These are phyloP conservation scores for Microcebus murinus DNA, from an alignment of 2,113 vertebrate genomes.

Conservation along the genomic window DNA sequence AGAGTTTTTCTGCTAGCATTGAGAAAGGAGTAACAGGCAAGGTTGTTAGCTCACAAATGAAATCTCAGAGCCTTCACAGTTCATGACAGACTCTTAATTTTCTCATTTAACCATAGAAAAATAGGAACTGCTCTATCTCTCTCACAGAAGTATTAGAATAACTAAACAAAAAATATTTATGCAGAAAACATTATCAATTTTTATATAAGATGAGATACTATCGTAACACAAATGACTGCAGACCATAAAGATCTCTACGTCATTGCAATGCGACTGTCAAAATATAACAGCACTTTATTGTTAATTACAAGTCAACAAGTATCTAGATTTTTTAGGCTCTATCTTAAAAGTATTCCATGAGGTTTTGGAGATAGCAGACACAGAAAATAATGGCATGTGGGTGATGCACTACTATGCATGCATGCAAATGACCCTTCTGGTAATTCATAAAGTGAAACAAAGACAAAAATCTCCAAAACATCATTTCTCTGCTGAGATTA, in stretches of 20 bases:
- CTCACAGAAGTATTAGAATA: background rate
- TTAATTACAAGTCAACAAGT: background rate
- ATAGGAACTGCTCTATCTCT: background rate
- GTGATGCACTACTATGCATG: background rate
- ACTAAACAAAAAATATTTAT: background rate
- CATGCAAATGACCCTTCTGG: conserved; percentile 1
- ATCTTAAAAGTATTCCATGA: conserved; percentile 18
- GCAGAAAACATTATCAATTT: background rate
- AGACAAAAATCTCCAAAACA: conserved; percentile 44
- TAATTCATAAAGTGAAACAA: conserved; percentile 46
- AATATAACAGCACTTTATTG: background rate
- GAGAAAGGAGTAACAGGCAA: background rate
- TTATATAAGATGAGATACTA: background rate
- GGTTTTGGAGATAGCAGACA: background rate
- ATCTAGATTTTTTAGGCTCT: background rate
- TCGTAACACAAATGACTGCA: background rate
- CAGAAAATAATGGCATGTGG: background rate
- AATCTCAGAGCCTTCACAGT: background rate
- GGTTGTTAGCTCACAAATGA: background rate
- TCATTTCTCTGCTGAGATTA: background rate
- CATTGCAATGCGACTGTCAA: background rate
- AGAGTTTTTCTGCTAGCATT: background rate
- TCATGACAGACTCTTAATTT: background rate
- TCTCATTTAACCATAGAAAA: background rate
- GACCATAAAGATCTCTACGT: background rate